These are phyloP conservation scores for Mustela nigripes DNA, from an alignment of 2,113 vertebrate species.

Conservation along the genomic window DNA sequence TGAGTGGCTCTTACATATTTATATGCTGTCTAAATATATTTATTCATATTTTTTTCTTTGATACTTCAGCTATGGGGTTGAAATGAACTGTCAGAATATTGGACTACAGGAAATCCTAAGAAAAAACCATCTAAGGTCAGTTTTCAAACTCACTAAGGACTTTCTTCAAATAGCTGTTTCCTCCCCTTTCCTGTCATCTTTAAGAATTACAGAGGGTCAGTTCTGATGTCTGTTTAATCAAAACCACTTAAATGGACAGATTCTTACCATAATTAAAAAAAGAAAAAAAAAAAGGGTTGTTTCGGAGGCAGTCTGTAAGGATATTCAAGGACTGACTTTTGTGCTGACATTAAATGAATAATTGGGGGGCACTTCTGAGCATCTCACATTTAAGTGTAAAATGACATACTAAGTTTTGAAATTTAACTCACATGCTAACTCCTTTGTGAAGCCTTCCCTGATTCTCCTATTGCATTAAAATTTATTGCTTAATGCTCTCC, in stretches of 20 bases:
- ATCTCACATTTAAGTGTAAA: not conserved
- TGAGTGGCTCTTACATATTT: not conserved
- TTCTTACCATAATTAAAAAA: not conserved
- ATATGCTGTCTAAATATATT: not conserved
- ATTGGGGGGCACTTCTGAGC: constrained; percentile 80
- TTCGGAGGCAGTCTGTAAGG: not conserved
- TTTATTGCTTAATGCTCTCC: not conserved
- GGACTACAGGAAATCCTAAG: not conserved
- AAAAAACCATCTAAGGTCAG: not conserved
- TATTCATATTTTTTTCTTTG: not conserved
- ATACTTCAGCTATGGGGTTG: not conserved
- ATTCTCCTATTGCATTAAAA: not conserved
- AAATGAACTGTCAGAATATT: not conserved
- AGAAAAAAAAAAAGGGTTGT: not conserved
- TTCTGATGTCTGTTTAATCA: not conserved
- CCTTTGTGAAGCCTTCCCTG: not conserved
- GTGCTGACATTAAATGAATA: constrained; percentile 88
- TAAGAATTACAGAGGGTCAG: not conserved
- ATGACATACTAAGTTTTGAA: not conserved
- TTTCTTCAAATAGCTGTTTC: not conserved
- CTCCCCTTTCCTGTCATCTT: not conserved
- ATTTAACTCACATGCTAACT: not conserved
- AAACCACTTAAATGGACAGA: not conserved
- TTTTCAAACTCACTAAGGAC: not conserved
- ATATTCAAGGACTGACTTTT: constrained; percentile 84